These are phyloP conservation scores for Telmatherina bonti DNA, from an alignment of 2,797 vertebrate genomes.

Conservation along the genomic window DNA sequence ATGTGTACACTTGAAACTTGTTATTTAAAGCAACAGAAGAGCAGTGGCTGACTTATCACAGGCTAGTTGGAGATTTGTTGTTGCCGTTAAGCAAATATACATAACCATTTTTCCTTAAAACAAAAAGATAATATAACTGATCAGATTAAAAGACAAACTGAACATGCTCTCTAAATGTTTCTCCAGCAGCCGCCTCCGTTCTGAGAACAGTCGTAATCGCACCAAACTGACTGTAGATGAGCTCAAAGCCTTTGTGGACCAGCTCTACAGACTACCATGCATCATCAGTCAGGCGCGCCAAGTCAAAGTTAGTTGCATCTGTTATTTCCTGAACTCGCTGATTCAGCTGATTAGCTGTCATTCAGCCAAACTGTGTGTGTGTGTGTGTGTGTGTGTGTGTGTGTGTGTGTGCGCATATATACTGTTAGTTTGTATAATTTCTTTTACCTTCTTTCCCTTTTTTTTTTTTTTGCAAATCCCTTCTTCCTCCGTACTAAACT, in stretches of 20 bases:
- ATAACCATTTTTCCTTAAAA: too few species aligned
- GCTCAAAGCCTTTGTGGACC: conserved; percentile 96
- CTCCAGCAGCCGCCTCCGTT: conserved; percentile 84
- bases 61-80: not conserved
- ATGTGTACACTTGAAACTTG: not conserved
- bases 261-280: conserved; percentile 94
- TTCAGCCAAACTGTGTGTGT: not conserved
- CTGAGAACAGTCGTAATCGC: conserved; percentile 88
- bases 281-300: conserved; percentile 95
- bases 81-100: not conserved
- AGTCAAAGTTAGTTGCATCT: conserved; percentile 88
- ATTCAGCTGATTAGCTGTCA: too few species aligned
- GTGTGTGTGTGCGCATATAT: too few species aligned
- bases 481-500: not conserved
- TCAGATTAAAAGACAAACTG: not conserved
- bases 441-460: too few species aligned
- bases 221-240: conserved; percentile 97
- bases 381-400: too few species aligned
- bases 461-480: too few species aligned
- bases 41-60: not conserved
- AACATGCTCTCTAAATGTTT: not conserved
- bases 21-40: not conserved
- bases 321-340: not conserved
- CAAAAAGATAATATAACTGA: too few species aligned
- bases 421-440: too few species aligned